Base-by-base conservation (phyloP, 2,797 vertebrate species). In the Thripadectes ignobilis region DNA sequence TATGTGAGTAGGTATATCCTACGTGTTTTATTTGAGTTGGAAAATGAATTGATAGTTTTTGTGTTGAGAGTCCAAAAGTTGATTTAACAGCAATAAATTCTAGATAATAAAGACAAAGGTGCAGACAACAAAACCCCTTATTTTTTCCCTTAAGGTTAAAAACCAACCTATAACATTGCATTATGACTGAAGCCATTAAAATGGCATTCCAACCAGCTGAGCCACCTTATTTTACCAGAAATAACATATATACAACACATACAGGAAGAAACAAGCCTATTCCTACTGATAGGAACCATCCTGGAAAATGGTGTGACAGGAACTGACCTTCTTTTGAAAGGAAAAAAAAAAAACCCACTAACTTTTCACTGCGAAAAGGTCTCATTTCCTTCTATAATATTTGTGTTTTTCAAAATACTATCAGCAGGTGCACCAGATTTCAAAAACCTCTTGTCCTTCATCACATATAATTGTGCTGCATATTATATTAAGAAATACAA, bases 401-500 rank as follows among this genome's bases (percentile, higher is more conserved):
- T 96, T 96, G 89, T 97, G 92, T 87, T 95, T 96, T 97, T 96
- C 79, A 95, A 97, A 97, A 95, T 59, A 94, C 73, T 91, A 96
- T 96, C 97, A 98, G 96, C 97, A 98, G 96, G 97, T 97, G 95
- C 88, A 96, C 92, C 57, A 96, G 85, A 96, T 97, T 97, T 97
- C 88, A 95, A 97, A 96, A 97, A 89, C 90, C 96, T 97, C 97
- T 98, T 97, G 97, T 97, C 96, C 97, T 98, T 97, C 96, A 96
- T 96, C 97, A 97, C 93, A 94, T 92, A 93, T 96, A 97, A 95
- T 95, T 97, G 96, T 97, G 94, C 88, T 95, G 88, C 91, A 96
- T 97, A 97, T 95, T 96, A 97, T 95, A 97, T 92, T 95, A 97
- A 97, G 97, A 96, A 97, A 97, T 96, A 97, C 96, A 97, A 97